Evolutionary conservation across 1,140 invertebrate genomes (phyloP).

Genomic region (Penaeus vannamei): DNA sequence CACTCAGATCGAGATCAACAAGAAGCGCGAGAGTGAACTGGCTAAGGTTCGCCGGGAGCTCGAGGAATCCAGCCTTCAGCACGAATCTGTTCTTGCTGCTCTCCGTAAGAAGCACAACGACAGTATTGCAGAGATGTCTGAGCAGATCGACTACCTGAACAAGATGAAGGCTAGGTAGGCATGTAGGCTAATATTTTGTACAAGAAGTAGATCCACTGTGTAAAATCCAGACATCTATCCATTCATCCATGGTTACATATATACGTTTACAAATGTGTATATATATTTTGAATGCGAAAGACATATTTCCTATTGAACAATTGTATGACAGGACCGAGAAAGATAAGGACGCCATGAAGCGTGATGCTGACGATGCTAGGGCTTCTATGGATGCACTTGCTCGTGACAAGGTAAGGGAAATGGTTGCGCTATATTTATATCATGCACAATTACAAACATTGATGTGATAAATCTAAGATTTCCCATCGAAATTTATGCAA

Average conservation of each 20-base stretch:
- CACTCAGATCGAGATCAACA: constrained; percentile 58
- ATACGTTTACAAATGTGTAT: no score
- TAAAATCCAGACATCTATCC: no score
- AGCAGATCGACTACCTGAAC: constrained; percentile 61
- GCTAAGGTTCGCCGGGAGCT: constrained; percentile 56
- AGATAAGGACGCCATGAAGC: constrained; percentile 59
- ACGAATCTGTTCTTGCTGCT: constrained; percentile 53
- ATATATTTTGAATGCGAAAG: no score
- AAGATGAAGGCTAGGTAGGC: constrained; percentile 61
- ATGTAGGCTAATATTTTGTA: no score
- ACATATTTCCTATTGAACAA: neutral
- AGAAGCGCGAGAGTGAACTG: constrained; percentile 56
- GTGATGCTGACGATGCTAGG: constrained; percentile 59
- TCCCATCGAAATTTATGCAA: no score
- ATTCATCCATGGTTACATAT: no score
- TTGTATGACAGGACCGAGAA: constrained; percentile 42
- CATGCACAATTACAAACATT: no score
- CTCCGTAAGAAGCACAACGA: constrained; percentile 61
- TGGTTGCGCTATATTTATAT: no score
- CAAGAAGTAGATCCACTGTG: no score
- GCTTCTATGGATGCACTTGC: constrained; percentile 56
- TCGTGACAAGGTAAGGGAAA: constrained; percentile 50
- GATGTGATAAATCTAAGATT: no score
- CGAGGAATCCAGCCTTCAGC: constrained; percentile 59
- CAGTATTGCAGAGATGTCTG: constrained; percentile 54